Evolutionary conservation across 2,888 invertebrate genomes (phyloP), one percentile per base, ranked within the genome.

Genomic region (Ellobium chinense): DNA sequence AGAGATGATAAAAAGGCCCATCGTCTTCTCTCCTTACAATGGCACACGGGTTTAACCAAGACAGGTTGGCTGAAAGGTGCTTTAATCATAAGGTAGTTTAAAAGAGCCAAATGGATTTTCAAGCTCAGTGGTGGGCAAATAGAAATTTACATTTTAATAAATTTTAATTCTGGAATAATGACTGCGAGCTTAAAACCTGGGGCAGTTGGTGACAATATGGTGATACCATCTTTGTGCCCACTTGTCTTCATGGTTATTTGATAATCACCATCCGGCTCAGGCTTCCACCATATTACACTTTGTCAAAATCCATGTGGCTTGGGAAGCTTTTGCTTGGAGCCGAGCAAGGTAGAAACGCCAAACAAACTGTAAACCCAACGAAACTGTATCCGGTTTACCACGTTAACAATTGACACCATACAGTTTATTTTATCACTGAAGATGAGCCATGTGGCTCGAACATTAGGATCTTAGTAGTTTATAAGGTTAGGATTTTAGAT

Each of bases 131-230:
- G 1, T 14, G 14, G 24, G 54, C 69, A 69, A 77, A 68, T 27
- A 69, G 46, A 77, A 77, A 77, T 77, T 77, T 77, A 69, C 77
- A 77, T 77, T 77, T 77, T 68, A 76, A 76, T 76, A 7, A n/a
- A 65, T 66, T n/a, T 58, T 76, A 77, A 69, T 69, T 31, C n/a
- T 24, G n/a, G 31, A 58, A 60, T 60, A 39, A 68, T 77, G 27
- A 58, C 31, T 39, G 60, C 54, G 24, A 76, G 65, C 27, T 66
- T 34, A 66, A 37, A 60, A 72, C 9, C 7, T 4, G 0, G 1
- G 65, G 54, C 76, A 24, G 56, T 76, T 39, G 76, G 76, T 37
- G 54, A 46, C 39, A 46, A n/a, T 31, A 63, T 5, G 24, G 62
- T 29, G 39, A 56, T 24, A 29, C 56, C 34, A 2, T 63, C 14